A percentile compares a stretch with the other conserved stretches of the same genome.
Conservation (phyloP, 2,888 invertebrate species). For the Therioaphis trifolii region DNA sequence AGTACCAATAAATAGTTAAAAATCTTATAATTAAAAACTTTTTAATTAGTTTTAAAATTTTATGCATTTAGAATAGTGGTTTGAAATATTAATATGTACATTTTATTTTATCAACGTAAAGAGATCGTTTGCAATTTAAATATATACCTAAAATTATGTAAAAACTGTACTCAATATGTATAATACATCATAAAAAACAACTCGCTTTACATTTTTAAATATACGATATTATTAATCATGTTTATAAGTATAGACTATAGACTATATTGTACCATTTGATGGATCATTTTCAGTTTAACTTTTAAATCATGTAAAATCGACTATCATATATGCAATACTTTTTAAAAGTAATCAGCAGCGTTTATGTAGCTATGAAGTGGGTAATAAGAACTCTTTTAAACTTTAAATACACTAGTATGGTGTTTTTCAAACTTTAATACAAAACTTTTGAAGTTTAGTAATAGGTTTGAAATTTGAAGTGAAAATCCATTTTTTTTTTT, state of each 20-base stretch:
- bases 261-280: neutral
- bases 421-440: neutral
- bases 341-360: conserved; percentile 44
- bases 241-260: neutral
- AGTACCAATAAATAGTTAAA: neutral
- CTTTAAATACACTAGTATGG: conserved; percentile 2
- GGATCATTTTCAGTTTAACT: conserved; percentile 30
- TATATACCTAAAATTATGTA: neutral
- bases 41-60: neutral
- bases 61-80: neutral
- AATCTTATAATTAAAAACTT: neutral
- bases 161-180: no score
- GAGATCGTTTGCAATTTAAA: neutral
- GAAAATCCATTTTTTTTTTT: neutral
- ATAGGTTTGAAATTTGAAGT: conserved; percentile 29
- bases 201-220: conserved; percentile 9
- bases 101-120: neutral
- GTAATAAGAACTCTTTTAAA: conserved; percentile 34
- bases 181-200: neutral
- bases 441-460: conserved; percentile 43
- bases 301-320: conserved; percentile 34
- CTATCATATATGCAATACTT: conserved; percentile 32
- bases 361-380: conserved; percentile 17
- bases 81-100: neutral
- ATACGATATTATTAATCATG: neutral